These are phyloP conservation scores for Drosophila erecta DNA, from an alignment of 1,140 invertebrate species.

Conservation along the genomic window DNA sequence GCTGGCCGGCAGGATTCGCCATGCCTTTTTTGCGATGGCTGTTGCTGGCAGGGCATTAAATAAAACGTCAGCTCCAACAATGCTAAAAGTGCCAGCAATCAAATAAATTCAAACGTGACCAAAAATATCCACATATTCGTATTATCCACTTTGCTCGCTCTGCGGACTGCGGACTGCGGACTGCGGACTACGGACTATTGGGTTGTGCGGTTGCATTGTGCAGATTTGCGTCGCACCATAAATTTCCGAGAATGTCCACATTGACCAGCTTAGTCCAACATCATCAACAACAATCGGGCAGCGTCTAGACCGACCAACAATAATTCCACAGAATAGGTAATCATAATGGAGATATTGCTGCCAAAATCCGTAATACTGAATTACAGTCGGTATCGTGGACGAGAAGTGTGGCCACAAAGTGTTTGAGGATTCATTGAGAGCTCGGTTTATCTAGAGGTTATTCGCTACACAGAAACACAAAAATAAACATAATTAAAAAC, in stretches of 20 bases:
- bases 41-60: slow-evolving; percentile 78
- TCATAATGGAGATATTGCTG: slow-evolving; percentile 62
- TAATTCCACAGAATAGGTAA: slow-evolving; percentile 50
- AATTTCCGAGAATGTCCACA: slow-evolving; percentile 51
- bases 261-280: slow-evolving; percentile 61
- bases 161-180: not conserved
- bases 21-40: slow-evolving; percentile 35
- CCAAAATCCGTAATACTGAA: slow-evolving; percentile 35
- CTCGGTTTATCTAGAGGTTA: slow-evolving; percentile 5
- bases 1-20: slow-evolving; percentile 15
- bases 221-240: slow-evolving; percentile 77
- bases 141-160: slow-evolving; percentile 66
- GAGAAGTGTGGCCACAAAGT: slow-evolving; percentile 29
- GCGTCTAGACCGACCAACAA: slow-evolving; percentile 50
- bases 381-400: slow-evolving; percentile 22
- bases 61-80: slow-evolving; percentile 81
- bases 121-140: slow-evolving; percentile 79
- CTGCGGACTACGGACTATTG: slow-evolving; percentile 24
- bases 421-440: not conserved
- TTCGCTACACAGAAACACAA: slow-evolving; percentile 2
- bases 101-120: slow-evolving; percentile 83
- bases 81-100: slow-evolving; percentile 82
- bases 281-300: slow-evolving; percentile 62
- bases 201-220: slow-evolving; percentile 58
- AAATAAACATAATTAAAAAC: not conserved